These are phyloP conservation scores for Diarsia brunnea DNA, from an alignment of 2,888 invertebrate genomes.

Conservation along the genomic window DNA sequence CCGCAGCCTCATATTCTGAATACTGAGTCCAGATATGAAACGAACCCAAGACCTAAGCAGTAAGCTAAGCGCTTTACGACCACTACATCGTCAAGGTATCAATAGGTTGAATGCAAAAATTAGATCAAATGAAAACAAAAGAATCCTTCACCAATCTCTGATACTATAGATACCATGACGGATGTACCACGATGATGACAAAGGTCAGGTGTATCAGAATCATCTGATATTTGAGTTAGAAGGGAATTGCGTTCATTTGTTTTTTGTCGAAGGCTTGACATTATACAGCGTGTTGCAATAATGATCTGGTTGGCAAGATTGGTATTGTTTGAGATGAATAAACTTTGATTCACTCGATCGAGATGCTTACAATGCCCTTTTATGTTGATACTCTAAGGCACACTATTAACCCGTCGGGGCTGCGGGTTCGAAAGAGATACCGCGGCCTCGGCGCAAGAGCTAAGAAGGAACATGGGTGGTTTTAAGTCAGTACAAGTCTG, in stretches of 20 bases:
- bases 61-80: too few relatives aligned
- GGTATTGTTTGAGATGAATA: slow-evolving; percentile 29
- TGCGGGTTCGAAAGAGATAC: too few relatives aligned
- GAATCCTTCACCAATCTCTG: slow-evolving; percentile 40
- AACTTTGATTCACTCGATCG: slow-evolving; percentile 28
- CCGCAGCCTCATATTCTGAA: too few relatives aligned
- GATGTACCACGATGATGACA: slow-evolving; percentile 46
- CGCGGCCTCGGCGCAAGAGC: too few relatives aligned
- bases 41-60: not conserved
- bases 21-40: not conserved
- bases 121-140: slow-evolving; percentile 39
- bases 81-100: not conserved
- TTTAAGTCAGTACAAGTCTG: too few relatives aligned
- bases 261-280: slow-evolving; percentile 56
- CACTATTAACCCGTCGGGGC: too few relatives aligned
- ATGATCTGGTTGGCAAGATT: slow-evolving; percentile 53
- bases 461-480: too few relatives aligned
- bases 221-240: slow-evolving; percentile 68
- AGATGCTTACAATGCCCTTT: slow-evolving; percentile 10
- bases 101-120: not conserved
- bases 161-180: slow-evolving; percentile 54
- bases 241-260: slow-evolving; percentile 63
- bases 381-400: too few relatives aligned
- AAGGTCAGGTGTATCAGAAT: slow-evolving; percentile 55
- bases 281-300: slow-evolving; percentile 44